Percentiles rank a stretch among this genome's conserved stretches.
Evolutionary conservation across 2,888 invertebrate genomes (phyloP).

Genomic region (Dendrolimus pini): DNA sequence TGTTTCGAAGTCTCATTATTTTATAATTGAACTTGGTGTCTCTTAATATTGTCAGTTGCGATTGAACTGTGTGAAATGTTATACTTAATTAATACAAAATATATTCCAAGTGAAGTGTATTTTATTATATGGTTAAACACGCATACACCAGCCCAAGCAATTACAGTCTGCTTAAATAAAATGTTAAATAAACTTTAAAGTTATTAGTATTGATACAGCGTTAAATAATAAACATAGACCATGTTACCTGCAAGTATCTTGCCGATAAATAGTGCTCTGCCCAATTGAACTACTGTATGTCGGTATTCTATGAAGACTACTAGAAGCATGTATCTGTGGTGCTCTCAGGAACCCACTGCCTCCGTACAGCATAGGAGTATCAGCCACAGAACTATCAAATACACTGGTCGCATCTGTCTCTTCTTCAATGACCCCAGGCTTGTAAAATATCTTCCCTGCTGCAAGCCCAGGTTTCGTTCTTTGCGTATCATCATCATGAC

Average conservation of each 20-base stretch:
- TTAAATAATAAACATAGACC: too few species aligned
- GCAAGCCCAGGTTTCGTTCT: conserved; percentile 39
- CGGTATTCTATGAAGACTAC: conserved; percentile 75
- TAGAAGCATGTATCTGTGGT: conserved; percentile 50
- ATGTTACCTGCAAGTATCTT: conserved; percentile 74
- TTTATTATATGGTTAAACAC: too few species aligned
- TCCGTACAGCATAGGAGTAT: conserved; percentile 57
- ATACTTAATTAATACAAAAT: too few species aligned
- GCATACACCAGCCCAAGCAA: too few species aligned
- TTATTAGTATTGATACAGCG: neutral
- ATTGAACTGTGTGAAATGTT: too few species aligned
- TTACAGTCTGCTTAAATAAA: neutral
- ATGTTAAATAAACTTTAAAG: neutral
- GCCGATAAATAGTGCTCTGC: conserved; percentile 70
- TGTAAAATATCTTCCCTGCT: conserved; percentile 66
- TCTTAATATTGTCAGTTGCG: too few species aligned
- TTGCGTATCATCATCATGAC: conserved; percentile 41
- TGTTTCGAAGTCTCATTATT: too few species aligned
- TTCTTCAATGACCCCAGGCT: conserved; percentile 61
- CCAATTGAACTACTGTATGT: conserved; percentile 79
- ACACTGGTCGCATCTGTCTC: conserved; percentile 69
- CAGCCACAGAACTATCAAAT: conserved; percentile 59
- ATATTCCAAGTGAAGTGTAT: too few species aligned
- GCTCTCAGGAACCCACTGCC: conserved; percentile 45
- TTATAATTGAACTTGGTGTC: too few species aligned